Conservation (phyloP, 2,888 invertebrate genomes). For the Lepeophtheirus nordmannii region DNA sequence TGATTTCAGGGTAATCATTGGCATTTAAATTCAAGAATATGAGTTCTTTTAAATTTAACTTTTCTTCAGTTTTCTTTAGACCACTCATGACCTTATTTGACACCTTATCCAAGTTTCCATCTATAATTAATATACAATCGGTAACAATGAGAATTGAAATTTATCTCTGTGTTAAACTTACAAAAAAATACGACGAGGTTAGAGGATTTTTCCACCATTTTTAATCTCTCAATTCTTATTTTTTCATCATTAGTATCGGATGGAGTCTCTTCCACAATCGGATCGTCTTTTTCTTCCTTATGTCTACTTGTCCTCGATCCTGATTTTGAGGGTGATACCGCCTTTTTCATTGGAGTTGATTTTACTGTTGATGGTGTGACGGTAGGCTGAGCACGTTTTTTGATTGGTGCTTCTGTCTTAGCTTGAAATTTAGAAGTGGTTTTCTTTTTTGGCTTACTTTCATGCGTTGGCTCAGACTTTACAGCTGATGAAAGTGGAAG, state of each 20-base stretch:
- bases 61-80: conserved; percentile 82
- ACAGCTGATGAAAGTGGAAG: neutral
- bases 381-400: no score
- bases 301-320: neutral
- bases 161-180: conserved; percentile 48
- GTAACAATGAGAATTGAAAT: no score
- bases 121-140: neutral
- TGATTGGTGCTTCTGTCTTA: no score
- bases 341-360: no score
- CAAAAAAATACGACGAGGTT: conserved; percentile 85
- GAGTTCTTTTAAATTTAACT: conserved; percentile 71
- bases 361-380: no score
- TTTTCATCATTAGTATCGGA: neutral
- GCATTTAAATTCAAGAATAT: conserved; percentile 81
- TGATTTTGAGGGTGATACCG: neutral
- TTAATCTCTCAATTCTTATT: conserved; percentile 46
- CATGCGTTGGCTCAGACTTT: neutral
- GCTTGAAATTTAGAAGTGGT: neutral
- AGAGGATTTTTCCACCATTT: conserved; percentile 68
- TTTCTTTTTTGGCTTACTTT: neutral
- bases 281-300: neutral
- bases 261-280: neutral
- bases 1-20: conserved; percentile 17
- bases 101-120: conserved; percentile 52
- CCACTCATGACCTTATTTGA: conserved; percentile 70